phyloP scores from a whole-genome alignment of 64 coral and sea anemone genomes.

The Montipora cactus region DNA sequence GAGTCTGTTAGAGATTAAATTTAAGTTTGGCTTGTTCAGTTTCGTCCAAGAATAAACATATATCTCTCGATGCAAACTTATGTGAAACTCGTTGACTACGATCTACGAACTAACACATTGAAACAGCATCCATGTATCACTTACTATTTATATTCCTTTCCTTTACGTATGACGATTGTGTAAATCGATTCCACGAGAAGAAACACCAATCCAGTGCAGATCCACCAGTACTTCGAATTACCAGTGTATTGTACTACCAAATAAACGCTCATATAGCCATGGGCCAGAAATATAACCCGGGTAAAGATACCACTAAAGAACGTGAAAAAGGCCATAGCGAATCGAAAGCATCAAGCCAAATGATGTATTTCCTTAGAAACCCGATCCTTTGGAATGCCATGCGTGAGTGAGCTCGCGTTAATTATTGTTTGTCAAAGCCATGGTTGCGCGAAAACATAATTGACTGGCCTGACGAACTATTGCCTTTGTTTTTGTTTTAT shows the following conservation, averaged over 20 bases:
- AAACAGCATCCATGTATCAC: slow-evolving; percentile 7
- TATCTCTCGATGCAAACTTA: not conserved
- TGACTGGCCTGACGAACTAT: no score
- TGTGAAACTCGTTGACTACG: not conserved
- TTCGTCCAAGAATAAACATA: not conserved
- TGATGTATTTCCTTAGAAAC: slow-evolving; percentile 47
- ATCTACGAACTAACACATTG: not conserved
- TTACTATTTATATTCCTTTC: slow-evolving; percentile 97
- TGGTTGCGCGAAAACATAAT: slow-evolving; percentile 5
- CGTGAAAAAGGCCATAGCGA: slow-evolving; percentile 46
- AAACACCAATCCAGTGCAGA: slow-evolving; percentile 69
- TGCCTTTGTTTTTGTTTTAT: no score
- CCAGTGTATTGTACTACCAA: slow-evolving; percentile 29
- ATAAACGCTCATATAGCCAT: slow-evolving; percentile 80
- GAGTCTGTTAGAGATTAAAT: not conserved
- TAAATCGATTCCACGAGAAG: slow-evolving; percentile 85
- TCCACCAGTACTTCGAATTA: slow-evolving; percentile 77
- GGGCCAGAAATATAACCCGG: slow-evolving; percentile 83
- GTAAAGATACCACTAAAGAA: slow-evolving; percentile 79
- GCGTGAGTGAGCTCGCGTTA: slow-evolving; percentile 42
- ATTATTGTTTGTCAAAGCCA: slow-evolving; percentile 28
- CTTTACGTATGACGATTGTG: slow-evolving; percentile 87
- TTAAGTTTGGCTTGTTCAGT: slow-evolving; percentile 8
- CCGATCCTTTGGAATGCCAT: slow-evolving; percentile 40
- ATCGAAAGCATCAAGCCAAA: not conserved